Percentiles rank a stretch among this genome's conserved stretches.
Conservation (phyloP, 1,140 invertebrate genomes). For the Lysiphlebus fabarum region DNA sequence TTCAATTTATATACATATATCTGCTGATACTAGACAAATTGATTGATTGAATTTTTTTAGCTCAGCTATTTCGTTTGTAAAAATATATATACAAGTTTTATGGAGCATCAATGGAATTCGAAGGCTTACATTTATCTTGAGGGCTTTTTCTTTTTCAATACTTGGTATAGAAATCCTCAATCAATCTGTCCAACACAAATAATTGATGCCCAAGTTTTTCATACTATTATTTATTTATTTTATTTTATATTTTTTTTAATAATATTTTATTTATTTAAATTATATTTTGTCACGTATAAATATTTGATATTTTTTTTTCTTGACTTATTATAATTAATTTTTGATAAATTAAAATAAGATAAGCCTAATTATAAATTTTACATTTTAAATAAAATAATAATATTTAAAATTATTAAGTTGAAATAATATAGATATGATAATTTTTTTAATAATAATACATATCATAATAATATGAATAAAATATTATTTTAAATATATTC, state of each 20-base stretch:
- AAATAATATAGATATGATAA: too few relatives aligned
- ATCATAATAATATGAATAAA: not conserved
- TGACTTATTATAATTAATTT: too few relatives aligned
- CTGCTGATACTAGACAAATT: too few relatives aligned
- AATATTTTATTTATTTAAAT: slow-evolving; percentile 6
- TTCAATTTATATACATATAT: too few relatives aligned
- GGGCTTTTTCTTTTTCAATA: slow-evolving; percentile 5
- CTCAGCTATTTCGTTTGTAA: slow-evolving; percentile 1
- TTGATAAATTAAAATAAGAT: too few relatives aligned
- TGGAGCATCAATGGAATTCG: slow-evolving; percentile 18
- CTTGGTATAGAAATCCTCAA: not conserved
- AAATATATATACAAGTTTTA: slow-evolving; percentile 37
- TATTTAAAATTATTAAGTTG: too few relatives aligned
- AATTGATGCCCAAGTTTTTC: slow-evolving; percentile 9
- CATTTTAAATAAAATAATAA: too few relatives aligned
- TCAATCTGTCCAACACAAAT: slow-evolving; percentile 12
- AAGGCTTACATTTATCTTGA: slow-evolving; percentile 31
- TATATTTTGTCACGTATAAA: too few relatives aligned
- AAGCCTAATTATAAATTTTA: too few relatives aligned
- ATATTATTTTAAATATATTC: slow-evolving; percentile 20
- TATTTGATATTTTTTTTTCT: too few relatives aligned
- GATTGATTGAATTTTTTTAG: too few relatives aligned
- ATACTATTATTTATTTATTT: slow-evolving; percentile 3
- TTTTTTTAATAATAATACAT: too few relatives aligned
- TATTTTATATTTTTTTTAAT: not conserved